Percentiles rank a stretch among this genome's conserved stretches.
These are phyloP conservation scores for Caenorhabditis virilis DNA, from an alignment of 2,888 invertebrate genomes.

Conservation along the genomic window DNA sequence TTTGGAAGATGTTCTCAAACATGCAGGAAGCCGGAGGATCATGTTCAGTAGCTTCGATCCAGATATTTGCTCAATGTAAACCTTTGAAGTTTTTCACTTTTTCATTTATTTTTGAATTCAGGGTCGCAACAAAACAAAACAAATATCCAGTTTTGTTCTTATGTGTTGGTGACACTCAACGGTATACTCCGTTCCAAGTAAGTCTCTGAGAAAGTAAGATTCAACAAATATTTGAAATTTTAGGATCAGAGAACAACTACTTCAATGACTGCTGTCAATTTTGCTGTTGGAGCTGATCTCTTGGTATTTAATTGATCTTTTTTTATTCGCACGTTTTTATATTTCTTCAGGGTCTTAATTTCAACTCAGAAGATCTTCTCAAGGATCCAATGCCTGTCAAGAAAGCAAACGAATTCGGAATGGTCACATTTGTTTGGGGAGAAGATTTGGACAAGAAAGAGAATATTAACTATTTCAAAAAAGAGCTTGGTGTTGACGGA, in stretches of 20 bases:
- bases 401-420: constrained; percentile 78
- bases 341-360: constrained; percentile 78
- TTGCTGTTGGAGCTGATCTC: constrained; percentile 58
- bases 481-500: constrained; percentile 87
- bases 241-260: constrained; percentile 55
- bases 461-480: constrained; percentile 85
- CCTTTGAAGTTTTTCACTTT: neutral
- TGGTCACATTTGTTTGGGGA: constrained; percentile 93
- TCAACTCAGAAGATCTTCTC: constrained; percentile 85
- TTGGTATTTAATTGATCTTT: constrained; percentile 28
- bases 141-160: constrained; percentile 94
- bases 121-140: constrained; percentile 89
- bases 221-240: constrained; percentile 11
- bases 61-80: constrained; percentile 87
- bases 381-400: constrained; percentile 75
- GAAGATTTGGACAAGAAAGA: constrained; percentile 88
- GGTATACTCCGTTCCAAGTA: constrained; percentile 80
- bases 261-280: constrained; percentile 64
- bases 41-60: constrained; percentile 95
- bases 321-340: constrained; percentile 5
- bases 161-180: constrained; percentile 79
- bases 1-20: constrained; percentile 81
- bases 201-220: constrained; percentile 11
- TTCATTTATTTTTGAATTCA: constrained; percentile 50
- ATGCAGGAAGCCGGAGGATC: constrained; percentile 82